phyloP scores from a whole-genome alignment of 2,113 vertebrate genomes.

The Caranx melampygus region DNA sequence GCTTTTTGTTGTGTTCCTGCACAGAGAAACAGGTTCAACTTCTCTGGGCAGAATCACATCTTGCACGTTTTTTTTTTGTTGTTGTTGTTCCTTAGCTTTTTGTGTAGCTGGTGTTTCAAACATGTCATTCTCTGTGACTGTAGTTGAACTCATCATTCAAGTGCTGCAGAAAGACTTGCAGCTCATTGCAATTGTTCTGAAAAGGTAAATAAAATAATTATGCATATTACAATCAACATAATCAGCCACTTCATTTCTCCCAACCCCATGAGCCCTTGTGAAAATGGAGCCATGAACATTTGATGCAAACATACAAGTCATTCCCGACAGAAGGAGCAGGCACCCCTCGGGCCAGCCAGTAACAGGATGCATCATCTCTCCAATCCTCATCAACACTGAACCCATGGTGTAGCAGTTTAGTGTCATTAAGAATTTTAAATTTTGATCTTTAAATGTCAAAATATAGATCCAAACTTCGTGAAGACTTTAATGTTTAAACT shows the following conservation, averaged over 20 bases:
- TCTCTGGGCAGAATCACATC: background rate
- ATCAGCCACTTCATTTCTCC: constrained; percentile 64
- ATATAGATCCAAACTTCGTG: constrained; percentile 20
- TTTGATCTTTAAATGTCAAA: constrained; percentile 70
- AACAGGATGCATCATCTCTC: constrained; percentile 54
- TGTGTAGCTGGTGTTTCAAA: background rate
- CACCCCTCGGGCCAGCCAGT: constrained; percentile 54
- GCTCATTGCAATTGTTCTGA: constrained; percentile 16
- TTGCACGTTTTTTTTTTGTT: background rate
- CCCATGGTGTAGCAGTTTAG: constrained; percentile 55
- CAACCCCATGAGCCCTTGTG: constrained; percentile 50
- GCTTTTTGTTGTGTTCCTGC: background rate
- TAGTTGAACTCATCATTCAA: constrained; percentile 6
- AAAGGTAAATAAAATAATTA: constrained; percentile 50
- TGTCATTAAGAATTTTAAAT: constrained; percentile 50
- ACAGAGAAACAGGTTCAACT: background rate
- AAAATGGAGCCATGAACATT: constrained; percentile 39
- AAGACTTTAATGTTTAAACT: too few species aligned
- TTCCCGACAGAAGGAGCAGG: constrained; percentile 30
- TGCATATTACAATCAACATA: constrained; percentile 60
- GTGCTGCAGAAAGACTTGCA: constrained; percentile 16
- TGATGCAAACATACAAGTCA: constrained; percentile 27
- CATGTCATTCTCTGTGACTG: background rate
- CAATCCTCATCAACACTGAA: constrained; percentile 70
- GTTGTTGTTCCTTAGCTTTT: background rate